Evolutionary conservation across 2,113 vertebrate genomes (phyloP).

Genomic region (Equus quagga): DNA sequence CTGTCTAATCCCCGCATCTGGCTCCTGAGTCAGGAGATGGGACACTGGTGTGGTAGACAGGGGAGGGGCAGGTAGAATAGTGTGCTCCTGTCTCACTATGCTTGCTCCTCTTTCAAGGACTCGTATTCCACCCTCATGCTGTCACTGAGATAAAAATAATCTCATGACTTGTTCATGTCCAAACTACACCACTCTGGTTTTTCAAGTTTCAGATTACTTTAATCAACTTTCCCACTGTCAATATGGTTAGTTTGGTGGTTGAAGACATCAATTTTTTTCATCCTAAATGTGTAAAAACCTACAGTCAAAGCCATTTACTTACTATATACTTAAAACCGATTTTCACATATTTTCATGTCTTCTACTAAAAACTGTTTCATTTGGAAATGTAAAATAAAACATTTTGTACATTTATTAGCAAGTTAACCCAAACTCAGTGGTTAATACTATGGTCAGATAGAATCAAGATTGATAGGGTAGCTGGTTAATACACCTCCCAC

Average conservation of each 20-base stretch:
- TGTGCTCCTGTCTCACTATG: not conserved
- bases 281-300: not conserved
- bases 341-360: not conserved
- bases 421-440: not conserved
- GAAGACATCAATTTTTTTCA: not conserved
- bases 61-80: rapidly evolving
- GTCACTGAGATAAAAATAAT: not conserved
- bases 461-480: not conserved
- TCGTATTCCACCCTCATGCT: not conserved
- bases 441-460: not conserved
- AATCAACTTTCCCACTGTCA: not conserved
- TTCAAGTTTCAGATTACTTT: not conserved
- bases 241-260: not conserved
- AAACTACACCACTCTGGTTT: not conserved
- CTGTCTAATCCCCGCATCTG: not conserved
- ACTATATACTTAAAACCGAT: not conserved
- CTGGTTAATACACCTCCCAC: not conserved
- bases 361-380: not conserved
- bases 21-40: not conserved
- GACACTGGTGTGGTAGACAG: too few relatives aligned
- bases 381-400: not conserved
- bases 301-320: not conserved
- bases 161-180: not conserved
- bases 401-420: not conserved
- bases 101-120: not conserved